Evolutionary conservation across 37 sponge, comb jelly and placozoan genomes (phyloP).

Genomic region (Halichondria panicea): DNA sequence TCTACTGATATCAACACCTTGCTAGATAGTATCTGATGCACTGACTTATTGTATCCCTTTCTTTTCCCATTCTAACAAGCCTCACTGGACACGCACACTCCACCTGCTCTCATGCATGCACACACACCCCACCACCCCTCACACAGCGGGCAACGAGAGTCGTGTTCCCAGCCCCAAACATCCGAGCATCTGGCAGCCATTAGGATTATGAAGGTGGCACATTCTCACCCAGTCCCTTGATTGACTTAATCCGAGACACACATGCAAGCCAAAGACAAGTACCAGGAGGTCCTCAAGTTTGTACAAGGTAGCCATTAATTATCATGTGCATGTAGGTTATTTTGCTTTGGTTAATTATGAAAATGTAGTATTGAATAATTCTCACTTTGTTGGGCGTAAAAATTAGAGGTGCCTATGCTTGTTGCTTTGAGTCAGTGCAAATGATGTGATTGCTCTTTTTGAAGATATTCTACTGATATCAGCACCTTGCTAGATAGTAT

Average conservation of each 20-base stretch:
- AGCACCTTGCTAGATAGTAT: neutral
- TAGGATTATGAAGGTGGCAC: slow-evolving; percentile 96
- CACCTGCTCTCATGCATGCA: neutral
- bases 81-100: neutral
- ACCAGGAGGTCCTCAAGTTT: slow-evolving; percentile 90
- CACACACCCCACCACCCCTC: slow-evolving; percentile 10
- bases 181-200: slow-evolving; percentile 99
- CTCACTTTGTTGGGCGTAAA: no score
- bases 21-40: neutral
- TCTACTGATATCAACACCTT: neutral
- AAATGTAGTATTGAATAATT: no score
- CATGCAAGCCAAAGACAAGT: slow-evolving; percentile 95
- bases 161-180: slow-evolving; percentile 99
- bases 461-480: neutral
- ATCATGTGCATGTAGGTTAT: no score
- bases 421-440: no score
- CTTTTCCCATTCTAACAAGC: no score
- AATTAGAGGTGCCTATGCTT: no score
- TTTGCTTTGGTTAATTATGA: no score
- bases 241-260: slow-evolving; percentile 91
- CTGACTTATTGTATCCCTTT: no score
- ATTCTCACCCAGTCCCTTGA: slow-evolving; percentile 95
- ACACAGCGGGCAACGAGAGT: slow-evolving; percentile 94
- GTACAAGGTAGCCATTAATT: slow-evolving; percentile 96
- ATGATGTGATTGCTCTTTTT: neutral